These are phyloP conservation scores for Cephalophus harveyi DNA, from an alignment of 2,113 vertebrate genomes.

Conservation along the genomic window DNA sequence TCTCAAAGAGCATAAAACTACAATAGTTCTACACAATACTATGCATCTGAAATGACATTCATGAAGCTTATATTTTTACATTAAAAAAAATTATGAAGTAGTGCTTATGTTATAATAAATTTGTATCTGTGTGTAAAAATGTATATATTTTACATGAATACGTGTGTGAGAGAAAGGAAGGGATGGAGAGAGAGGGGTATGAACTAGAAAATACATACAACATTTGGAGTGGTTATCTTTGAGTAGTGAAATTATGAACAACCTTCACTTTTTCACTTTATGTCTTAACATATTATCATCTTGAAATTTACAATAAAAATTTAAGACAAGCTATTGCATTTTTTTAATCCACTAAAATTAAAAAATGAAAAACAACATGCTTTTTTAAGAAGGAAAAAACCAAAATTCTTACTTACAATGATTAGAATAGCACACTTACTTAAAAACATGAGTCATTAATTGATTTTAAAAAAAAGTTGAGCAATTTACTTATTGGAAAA, in stretches of 20 bases:
- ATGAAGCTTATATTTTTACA: background rate
- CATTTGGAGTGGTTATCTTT: background rate
- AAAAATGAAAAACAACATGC: background rate
- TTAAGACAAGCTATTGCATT: background rate
- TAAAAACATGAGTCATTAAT: background rate
- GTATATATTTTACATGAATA: background rate
- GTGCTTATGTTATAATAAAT: slow-evolving; percentile 11
- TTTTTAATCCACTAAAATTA: background rate
- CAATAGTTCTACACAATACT: background rate
- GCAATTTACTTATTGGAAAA: slow-evolving; percentile 6
- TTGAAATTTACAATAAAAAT: slow-evolving; percentile 13
- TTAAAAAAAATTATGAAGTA: slow-evolving; percentile 13
- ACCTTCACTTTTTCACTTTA: slow-evolving; percentile 36
- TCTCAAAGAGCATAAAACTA: background rate
- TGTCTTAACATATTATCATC: background rate
- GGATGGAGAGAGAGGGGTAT: background rate
- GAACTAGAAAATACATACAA: background rate
- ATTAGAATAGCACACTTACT: slow-evolving; percentile 5
- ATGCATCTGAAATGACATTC: background rate
- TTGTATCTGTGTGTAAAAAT: background rate
- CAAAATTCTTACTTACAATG: background rate
- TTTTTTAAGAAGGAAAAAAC: background rate
- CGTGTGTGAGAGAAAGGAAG: background rate
- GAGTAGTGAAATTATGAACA: background rate
- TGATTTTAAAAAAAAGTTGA: background rate